Evolutionary conservation across 1,140 invertebrate genomes (phyloP), one percentile per base, ranked within the genome.

Genomic region (Ganaspis sp.): DNA sequence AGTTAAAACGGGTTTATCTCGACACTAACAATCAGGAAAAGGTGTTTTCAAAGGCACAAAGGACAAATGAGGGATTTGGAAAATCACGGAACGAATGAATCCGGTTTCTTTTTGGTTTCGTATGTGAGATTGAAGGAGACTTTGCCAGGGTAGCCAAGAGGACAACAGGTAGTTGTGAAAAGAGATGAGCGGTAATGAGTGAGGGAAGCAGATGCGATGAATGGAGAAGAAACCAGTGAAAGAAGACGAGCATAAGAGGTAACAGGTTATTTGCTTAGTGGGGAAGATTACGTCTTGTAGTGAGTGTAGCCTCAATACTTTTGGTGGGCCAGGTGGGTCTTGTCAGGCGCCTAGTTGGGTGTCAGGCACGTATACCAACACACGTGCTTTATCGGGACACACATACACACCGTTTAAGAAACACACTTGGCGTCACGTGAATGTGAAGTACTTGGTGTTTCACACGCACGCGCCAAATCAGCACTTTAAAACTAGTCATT

Each of bases 181-280:
- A 73, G 64, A 70, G 70, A 40, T 54, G 74, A 74, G 76, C 38
- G 49, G 42, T 81, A 83, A 83, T 76, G 75, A 83, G 76, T 45
- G n/a, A 12, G n/a, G 1, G 45, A n/a, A 49, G 79, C 73, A 81
- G 77, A 75, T 78, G 26, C 58, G 58, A 64, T 64, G 58, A 64
- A 64, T 64, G 58, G n/a, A 64, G 58, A 64, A 64, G 23, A 64
- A 64, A 26, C 58, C 5, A 64, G 54, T 64, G 54, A 64, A 64
- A 64, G 54, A 64, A 64, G 54, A 26, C 54, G 54, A 15, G 54
- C 11, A 75, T 54, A 79, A 69, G 79, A 83, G 77, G 77, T 80
- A 83, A 83, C 82, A 83, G 82, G 80, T 83, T 83, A 83, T 83
- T 83, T 81, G 75, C 74, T 81, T 78, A 83, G 70, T 75, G 71